phyloP scores from a whole-genome alignment of 2,888 invertebrate species.

The Cephus spinipes region DNA sequence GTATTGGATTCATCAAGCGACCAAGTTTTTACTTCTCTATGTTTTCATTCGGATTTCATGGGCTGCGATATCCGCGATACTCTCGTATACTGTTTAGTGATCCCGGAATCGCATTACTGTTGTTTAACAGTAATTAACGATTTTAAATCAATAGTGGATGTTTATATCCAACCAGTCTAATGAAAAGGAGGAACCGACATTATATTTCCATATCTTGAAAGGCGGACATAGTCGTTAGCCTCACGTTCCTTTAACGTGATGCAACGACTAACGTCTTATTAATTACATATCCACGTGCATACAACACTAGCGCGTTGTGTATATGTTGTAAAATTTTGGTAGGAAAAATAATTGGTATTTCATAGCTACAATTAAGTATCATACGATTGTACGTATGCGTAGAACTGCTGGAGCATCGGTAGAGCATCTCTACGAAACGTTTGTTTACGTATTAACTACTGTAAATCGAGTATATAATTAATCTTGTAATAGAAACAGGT shows the following conservation, averaged over 20 bases:
- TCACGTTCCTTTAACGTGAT: neutral
- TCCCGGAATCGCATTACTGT: neutral
- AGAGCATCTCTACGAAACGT: neutral
- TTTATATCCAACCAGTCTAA: neutral
- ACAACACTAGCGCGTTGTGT: neutral
- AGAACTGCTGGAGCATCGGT: neutral
- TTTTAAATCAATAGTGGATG: neutral
- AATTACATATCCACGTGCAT: neutral
- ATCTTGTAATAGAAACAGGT: neutral
- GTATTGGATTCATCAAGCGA: slow-evolving; percentile 61
- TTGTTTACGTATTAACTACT: neutral
- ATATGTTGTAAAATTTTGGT: neutral
- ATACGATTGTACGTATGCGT: neutral
- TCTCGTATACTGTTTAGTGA: slow-evolving; percentile 6
- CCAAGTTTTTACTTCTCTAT: slow-evolving; percentile 55
- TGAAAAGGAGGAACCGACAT: neutral
- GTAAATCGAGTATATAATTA: neutral
- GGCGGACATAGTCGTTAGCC: neutral
- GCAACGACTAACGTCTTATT: neutral
- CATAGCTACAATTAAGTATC: neutral
- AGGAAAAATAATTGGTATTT: neutral
- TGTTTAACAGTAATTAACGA: neutral
- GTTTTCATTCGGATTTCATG: slow-evolving; percentile 52
- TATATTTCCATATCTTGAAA: neutral
- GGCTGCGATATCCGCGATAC: slow-evolving; percentile 37